phyloP scores from a whole-genome alignment of 2,113 vertebrate genomes.

The Malurus melanocephalus region DNA sequence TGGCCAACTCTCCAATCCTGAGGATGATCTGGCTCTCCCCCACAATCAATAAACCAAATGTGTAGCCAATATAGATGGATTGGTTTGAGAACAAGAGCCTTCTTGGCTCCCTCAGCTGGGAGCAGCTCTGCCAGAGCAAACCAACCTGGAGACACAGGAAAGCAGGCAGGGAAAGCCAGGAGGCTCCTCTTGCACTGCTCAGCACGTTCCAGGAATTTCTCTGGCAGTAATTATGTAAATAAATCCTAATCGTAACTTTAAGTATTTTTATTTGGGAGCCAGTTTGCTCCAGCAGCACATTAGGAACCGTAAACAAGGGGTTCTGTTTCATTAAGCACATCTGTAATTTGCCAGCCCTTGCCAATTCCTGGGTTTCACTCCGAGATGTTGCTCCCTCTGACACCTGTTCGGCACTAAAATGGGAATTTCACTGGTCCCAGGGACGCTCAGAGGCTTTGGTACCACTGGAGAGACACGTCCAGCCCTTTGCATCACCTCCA shows the following conservation, averaged over 20 bases:
- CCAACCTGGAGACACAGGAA: neutral
- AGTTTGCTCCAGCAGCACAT: constrained; percentile 27
- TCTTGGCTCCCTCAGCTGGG: neutral
- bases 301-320: constrained; percentile 20
- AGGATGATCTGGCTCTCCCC: neutral
- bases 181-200: neutral
- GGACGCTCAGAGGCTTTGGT: neutral
- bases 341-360: constrained; percentile 34
- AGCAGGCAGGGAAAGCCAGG: neutral
- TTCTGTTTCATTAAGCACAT: constrained; percentile 33
- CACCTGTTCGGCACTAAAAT: neutral
- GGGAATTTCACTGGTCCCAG: neutral
- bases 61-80: neutral
- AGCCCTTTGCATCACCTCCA: neutral
- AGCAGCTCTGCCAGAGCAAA: neutral
- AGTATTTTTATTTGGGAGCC: constrained; percentile 61
- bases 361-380: neutral
- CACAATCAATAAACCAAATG: neutral
- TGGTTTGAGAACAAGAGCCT: neutral
- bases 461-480: neutral
- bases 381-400: neutral
- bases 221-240: constrained; percentile 50
- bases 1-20: neutral
- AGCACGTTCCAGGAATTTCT: neutral
- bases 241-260: constrained; percentile 48